Percentiles rank a stretch among this genome's conserved stretches.
These are phyloP conservation scores for Lepidotrigona ventralis DNA, from an alignment of 1,140 invertebrate genomes.

Conservation along the genomic window DNA sequence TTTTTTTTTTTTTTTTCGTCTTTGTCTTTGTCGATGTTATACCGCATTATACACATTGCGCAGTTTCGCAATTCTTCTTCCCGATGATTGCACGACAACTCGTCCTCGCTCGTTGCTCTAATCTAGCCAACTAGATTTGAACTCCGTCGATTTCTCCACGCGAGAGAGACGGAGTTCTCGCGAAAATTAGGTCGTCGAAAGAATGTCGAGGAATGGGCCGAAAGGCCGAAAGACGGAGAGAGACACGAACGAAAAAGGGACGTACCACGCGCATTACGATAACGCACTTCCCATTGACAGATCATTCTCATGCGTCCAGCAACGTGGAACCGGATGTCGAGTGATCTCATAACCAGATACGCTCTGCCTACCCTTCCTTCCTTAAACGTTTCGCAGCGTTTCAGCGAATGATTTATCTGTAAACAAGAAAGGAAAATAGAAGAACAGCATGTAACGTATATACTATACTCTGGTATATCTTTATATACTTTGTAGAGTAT, in stretches of 20 bases:
- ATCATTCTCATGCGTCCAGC: slow-evolving; percentile 45
- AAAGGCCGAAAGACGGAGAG: slow-evolving; percentile 33
- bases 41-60: not conserved
- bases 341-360: slow-evolving; percentile 73
- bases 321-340: slow-evolving; percentile 69
- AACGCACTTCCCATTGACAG: slow-evolving; percentile 77
- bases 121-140: not conserved
- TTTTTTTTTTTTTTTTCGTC: too few relatives aligned
- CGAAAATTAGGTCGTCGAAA: slow-evolving; percentile 53
- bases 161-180: slow-evolving; percentile 13
- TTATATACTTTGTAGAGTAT: too few relatives aligned
- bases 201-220: not conserved
- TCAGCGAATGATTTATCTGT: slow-evolving; percentile 12
- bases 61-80: slow-evolving; percentile 4
- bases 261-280: slow-evolving; percentile 66
- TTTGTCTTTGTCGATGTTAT: not conserved
- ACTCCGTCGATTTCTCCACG: not conserved
- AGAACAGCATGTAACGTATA: too few relatives aligned
- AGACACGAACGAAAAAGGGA: slow-evolving; percentile 51
- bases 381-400: slow-evolving; percentile 33
- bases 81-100: not conserved
- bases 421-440: not conserved
- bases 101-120: not conserved
- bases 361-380: slow-evolving; percentile 48
- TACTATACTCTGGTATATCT: too few relatives aligned